Conservation (phyloP, 1,140 invertebrate genomes). For the Cydia pomonella region DNA sequence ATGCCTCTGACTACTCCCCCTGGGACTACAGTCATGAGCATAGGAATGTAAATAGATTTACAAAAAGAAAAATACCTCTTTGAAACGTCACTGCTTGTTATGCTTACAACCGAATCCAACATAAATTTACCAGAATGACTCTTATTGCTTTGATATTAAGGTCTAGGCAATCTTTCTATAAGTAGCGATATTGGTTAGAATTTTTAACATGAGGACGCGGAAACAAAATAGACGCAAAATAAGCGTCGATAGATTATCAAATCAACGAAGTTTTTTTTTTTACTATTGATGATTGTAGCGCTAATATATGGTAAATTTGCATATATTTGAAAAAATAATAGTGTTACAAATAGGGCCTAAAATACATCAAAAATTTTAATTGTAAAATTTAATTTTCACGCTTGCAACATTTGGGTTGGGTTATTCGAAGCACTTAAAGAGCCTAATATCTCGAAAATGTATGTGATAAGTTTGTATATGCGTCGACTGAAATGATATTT, state of each 20-base stretch:
- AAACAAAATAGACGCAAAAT: not conserved
- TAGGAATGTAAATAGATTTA: not conserved
- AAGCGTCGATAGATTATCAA: not conserved
- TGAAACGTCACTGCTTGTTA: not conserved
- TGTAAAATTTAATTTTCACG: not conserved
- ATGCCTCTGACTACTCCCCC: not conserved
- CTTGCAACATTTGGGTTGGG: not conserved
- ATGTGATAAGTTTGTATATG: conserved; percentile 29
- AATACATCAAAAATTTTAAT: not conserved
- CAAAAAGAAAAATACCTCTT: not conserved
- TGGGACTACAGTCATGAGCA: conserved; percentile 8
- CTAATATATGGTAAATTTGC: too few species aligned
- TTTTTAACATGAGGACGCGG: too few species aligned
- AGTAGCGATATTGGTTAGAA: not conserved
- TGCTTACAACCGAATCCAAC: not conserved
- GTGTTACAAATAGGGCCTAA: not conserved
- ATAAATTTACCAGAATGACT: not conserved
- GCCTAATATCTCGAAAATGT: not conserved
- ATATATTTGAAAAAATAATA: not conserved
- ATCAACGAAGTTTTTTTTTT: not conserved
- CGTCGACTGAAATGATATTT: conserved; percentile 30
- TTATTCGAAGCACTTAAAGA: not conserved
- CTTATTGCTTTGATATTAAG: not conserved
- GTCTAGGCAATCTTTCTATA: not conserved
- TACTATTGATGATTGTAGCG: not conserved